A percentile compares a stretch with the other conserved stretches of the same genome.
phyloP scores from a whole-genome alignment of 2,888 invertebrate species.

The Anagyrus pseudococci region DNA sequence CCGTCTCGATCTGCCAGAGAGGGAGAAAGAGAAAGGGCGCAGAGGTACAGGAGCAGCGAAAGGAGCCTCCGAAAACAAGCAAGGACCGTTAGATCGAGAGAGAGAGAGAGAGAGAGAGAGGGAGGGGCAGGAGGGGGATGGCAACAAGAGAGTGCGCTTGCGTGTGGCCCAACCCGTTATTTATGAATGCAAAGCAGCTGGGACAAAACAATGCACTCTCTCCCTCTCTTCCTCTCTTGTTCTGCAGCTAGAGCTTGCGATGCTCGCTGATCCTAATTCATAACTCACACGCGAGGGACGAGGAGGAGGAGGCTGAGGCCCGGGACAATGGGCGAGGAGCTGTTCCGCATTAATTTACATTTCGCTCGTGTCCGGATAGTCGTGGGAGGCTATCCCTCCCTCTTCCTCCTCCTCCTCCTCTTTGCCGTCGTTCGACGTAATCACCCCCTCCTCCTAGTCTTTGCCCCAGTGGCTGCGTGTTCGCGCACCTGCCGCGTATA shows the following conservation, averaged over 20 bases:
- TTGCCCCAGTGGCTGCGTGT: too few relatives aligned
- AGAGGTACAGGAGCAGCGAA: not conserved
- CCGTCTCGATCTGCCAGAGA: too few relatives aligned
- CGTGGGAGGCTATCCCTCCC: not conserved
- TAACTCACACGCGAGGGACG: conserved; percentile 13
- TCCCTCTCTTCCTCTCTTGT: not conserved
- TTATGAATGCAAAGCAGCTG: conserved; percentile 26
- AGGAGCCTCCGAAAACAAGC: not conserved
- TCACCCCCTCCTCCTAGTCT: too few relatives aligned
- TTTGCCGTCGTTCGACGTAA: conserved; percentile 19
- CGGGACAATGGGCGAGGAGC: conserved; percentile 11
- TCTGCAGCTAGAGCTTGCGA: too few relatives aligned
- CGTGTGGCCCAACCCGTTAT: conserved; percentile 3
- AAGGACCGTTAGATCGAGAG: too few relatives aligned
- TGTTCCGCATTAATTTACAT: conserved; percentile 43
- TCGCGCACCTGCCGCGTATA: too few relatives aligned
- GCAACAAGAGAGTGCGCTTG: too few relatives aligned
- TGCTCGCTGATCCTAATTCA: conserved; percentile 31
- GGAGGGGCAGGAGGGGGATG: too few relatives aligned
- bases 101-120: too few relatives aligned
- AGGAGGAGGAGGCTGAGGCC: conserved; percentile 5
- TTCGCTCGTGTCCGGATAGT: conserved; percentile 14
- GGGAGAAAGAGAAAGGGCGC: too few relatives aligned
- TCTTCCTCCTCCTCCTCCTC: conserved; percentile 2
- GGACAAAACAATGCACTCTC: conserved; percentile 20